Base-by-base conservation (phyloP, 2,888 invertebrate species). In the Carabus problematicus region DNA sequence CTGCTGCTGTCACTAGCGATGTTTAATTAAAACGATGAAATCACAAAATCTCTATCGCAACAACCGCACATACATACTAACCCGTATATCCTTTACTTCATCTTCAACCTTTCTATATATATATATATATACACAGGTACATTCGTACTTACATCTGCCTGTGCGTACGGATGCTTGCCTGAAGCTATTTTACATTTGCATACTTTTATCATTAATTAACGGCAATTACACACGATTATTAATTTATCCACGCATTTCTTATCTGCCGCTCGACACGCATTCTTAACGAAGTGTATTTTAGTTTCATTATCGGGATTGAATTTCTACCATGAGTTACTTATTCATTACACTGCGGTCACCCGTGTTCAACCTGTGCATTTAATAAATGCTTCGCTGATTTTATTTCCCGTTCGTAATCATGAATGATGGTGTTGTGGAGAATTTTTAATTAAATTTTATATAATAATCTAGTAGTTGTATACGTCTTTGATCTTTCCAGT, bases 11-110 rank as follows among this genome's bases (percentile, higher is more conserved):
- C 64, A 56, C 64, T 54, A 42, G 40, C 42, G 29, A 52, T 52
- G 59, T 56, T 66, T 66, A 66, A 66, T 66, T 66, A 66, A 66
- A 66, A 66, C 56, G 66, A 47, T 54, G 64, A 19, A 52, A 52
- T 52, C 52, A 52, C 18, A 52, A 52, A 52, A 52, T 52, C 52
- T 14, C 29, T 29, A 29, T 29, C 29, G 29, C 29, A 3, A 29
- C 29, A 29, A 29, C 29, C 2, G 6, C 19, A 52, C 9, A 47
- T 11, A 47, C 47, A 3, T 52, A 52, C 9, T 52, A 52, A 52
- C 19, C 7, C 52, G 14, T 14, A 16, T 18, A 52, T 14, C 29
- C 29, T 29, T 29, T 29, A 29, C 29, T 29, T 29, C 29, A 29
- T 29, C 29, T 29, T 29, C 29, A 29, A 29, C 29, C 29, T 29